Base-by-base conservation (phyloP, 2,888 invertebrate species). In the Sialis fuliginosa region DNA sequence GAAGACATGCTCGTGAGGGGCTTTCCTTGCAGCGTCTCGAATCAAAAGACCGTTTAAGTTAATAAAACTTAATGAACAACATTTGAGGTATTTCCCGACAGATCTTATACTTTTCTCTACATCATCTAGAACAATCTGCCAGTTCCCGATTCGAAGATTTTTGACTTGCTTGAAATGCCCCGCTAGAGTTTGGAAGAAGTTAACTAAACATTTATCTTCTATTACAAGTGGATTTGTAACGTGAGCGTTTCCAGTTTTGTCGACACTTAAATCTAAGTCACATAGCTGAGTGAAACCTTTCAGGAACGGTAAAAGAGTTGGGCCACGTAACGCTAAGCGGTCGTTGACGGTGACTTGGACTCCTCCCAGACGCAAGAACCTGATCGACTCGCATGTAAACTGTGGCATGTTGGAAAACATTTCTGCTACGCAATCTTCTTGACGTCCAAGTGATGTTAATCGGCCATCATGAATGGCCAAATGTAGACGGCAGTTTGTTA, bases 401-500 rank as follows among this genome's bases (percentile, higher is more conserved):
- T 65, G 64, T 6, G 63, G 61, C 8, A 64, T 60, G 13, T 60
- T 63, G 41, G 61, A 56, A 2, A 65, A 56, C 32, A 64, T 58
- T 49, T 64, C 64, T 13, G 61, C 61, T 5, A 61, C 62, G 32
- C 60, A 62, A 54, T 64, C 64, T 52, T 65, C 64, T 8, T 62
- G 60, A 31, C 62, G 59, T 2, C 63, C 63, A 35, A 64, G 56
- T 51, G 62, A 58, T 10, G 64, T 55, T 22, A 64, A 54, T 48
- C 62, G 63, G 47, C 64, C 63, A 50, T 65, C 65, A 54, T 64
- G 65, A 37, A 64, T 60, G n/a, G 65, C 64, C 48, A 71, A 62
- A 60, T 71, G 70, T 43, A 72, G 60, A 33, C 70, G 64, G 41
- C 71, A 69, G 56, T 70, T 70, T 54, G 70, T 66, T 47, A 71